A percentile compares a stretch with the other conserved stretches of the same genome.
Evolutionary conservation across 2,113 vertebrate species (phyloP).

Genomic region (Serinus canaria): DNA sequence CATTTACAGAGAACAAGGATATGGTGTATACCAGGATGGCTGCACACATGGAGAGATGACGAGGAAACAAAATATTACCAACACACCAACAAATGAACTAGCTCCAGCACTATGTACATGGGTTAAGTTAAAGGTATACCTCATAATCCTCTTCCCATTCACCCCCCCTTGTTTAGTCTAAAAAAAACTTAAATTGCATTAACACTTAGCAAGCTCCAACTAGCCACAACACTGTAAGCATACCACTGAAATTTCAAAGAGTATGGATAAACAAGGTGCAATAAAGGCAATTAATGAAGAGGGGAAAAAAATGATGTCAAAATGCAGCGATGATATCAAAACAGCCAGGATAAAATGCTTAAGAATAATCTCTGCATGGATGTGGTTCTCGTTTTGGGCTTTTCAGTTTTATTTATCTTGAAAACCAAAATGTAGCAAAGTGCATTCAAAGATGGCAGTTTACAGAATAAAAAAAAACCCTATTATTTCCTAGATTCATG

Average conservation of each 20-base stretch:
- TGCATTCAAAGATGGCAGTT: slow-evolving; percentile 27
- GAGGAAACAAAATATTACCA: slow-evolving; percentile 29
- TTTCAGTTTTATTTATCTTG: slow-evolving; percentile 18
- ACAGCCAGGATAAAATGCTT: slow-evolving; percentile 73
- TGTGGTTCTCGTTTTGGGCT: slow-evolving; percentile 66
- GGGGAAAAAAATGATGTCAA: background rate
- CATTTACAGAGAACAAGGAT: slow-evolving; percentile 53
- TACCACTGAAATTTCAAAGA: slow-evolving; percentile 71
- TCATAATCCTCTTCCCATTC: slow-evolving; percentile 60
- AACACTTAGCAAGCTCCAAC: slow-evolving; percentile 80
- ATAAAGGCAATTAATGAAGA: slow-evolving; percentile 66
- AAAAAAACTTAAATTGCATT: slow-evolving; percentile 65
- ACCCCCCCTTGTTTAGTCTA: slow-evolving; percentile 32
- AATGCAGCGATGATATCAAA: slow-evolving; percentile 64
- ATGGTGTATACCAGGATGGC: slow-evolving; percentile 68
- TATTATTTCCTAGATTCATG: slow-evolving; percentile 26
- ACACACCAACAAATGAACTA: background rate
- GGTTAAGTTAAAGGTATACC: slow-evolving; percentile 68
- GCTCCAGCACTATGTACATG: background rate
- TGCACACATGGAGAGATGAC: slow-evolving; percentile 22
- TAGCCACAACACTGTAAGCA: slow-evolving; percentile 81
- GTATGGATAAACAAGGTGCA: slow-evolving; percentile 59
- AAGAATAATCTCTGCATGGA: slow-evolving; percentile 81
- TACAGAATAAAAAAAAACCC: background rate
- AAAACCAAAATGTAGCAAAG: slow-evolving; percentile 52